These are phyloP conservation scores for Caranx ignobilis DNA, from an alignment of 2,113 vertebrate genomes.

Conservation along the genomic window DNA sequence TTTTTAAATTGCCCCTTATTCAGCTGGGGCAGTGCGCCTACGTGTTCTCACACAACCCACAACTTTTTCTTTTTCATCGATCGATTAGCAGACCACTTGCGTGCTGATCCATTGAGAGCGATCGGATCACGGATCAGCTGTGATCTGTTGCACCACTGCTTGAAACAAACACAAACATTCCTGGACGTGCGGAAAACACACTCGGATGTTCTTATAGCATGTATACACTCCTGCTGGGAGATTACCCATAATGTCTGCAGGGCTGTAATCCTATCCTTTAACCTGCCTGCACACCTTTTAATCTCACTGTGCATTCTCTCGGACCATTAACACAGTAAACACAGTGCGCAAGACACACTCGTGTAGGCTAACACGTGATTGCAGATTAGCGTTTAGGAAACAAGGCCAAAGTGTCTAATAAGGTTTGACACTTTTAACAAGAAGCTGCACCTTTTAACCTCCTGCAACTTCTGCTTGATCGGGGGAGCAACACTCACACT, in stretches of 20 bases:
- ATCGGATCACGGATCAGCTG: too few species aligned
- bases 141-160: too few species aligned
- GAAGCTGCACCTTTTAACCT: constrained; percentile 59
- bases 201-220: constrained; percentile 4
- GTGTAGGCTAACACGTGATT: constrained; percentile 57
- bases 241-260: constrained; percentile 63
- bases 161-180: neutral
- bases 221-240: constrained; percentile 28
- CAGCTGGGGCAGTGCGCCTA: too few species aligned
- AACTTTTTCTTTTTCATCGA: too few species aligned
- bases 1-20: too few species aligned
- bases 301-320: constrained; percentile 65
- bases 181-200: neutral
- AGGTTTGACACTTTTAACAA: constrained; percentile 67
- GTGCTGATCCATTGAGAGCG: too few species aligned
- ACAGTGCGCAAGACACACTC: constrained; percentile 31
- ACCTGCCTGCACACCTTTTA: constrained; percentile 70
- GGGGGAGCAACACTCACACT: constrained; percentile 7
- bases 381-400: constrained; percentile 70
- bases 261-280: constrained; percentile 73
- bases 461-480: constrained; percentile 33
- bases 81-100: too few species aligned
- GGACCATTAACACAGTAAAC: constrained; percentile 67
- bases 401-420: constrained; percentile 59
- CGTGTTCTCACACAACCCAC: too few species aligned